phyloP scores from a whole-genome alignment of 1,140 invertebrate species.

The Panagrolaimus sp. region DNA sequence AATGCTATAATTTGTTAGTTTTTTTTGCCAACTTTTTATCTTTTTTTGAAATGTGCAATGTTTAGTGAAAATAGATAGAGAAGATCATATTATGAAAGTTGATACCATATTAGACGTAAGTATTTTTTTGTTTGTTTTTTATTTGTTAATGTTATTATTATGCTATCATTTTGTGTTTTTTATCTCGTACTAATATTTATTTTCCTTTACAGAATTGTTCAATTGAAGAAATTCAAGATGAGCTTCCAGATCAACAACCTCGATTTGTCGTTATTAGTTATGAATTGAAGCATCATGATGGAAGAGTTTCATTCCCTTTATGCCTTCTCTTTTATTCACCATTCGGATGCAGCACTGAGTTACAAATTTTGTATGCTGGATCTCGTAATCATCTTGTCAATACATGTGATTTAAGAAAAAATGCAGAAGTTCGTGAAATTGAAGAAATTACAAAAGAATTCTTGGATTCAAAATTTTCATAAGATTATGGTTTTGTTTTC shows the following conservation, averaged over 20 bases:
- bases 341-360: slow-evolving; percentile 67
- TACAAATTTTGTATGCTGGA: slow-evolving; percentile 88
- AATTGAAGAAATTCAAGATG: slow-evolving; percentile 75
- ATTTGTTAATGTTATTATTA: no score
- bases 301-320: slow-evolving; percentile 78
- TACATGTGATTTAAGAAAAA: slow-evolving; percentile 73
- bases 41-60: background rate
- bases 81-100: slow-evolving; percentile 68
- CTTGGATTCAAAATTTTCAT: slow-evolving; percentile 62
- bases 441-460: slow-evolving; percentile 84
- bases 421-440: slow-evolving; percentile 73
- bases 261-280: slow-evolving; percentile 82
- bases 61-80: slow-evolving; percentile 76
- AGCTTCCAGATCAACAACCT: slow-evolving; percentile 77
- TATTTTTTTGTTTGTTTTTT: no score
- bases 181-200: no score
- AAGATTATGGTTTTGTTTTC: slow-evolving; percentile 15
- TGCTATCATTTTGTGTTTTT: no score
- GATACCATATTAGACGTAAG: slow-evolving; percentile 4
- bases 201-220: slow-evolving; percentile 64
- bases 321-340: slow-evolving; percentile 87
- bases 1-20: slow-evolving; percentile 47
- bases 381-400: slow-evolving; percentile 75
- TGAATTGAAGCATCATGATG: slow-evolving; percentile 75
- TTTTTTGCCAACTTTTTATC: background rate